These are phyloP conservation scores for Megastigmus dorsalis DNA, from an alignment of 2,888 invertebrate species.

Conservation along the genomic window DNA sequence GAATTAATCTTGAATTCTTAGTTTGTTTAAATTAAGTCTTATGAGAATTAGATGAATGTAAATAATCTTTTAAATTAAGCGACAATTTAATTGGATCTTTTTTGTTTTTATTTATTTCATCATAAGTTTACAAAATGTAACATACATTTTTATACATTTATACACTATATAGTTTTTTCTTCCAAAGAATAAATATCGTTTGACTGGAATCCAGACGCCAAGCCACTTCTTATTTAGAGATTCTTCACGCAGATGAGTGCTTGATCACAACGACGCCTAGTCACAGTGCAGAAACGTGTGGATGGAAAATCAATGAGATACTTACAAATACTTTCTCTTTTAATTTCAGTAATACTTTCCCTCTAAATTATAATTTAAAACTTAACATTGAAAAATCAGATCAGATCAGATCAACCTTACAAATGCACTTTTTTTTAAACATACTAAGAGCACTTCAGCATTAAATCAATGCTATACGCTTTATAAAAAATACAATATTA, in stretches of 20 bases:
- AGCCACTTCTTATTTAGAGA: slow-evolving; percentile 40
- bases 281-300: slow-evolving; percentile 24
- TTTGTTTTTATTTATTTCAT: slow-evolving; percentile 46
- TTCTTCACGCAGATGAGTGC: neutral
- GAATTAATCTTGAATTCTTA: too few species aligned
- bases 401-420: slow-evolving; percentile 40
- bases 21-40: too few species aligned
- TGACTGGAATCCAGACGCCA: slow-evolving; percentile 20
- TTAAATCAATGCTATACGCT: slow-evolving; percentile 54
- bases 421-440: slow-evolving; percentile 41
- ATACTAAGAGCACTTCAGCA: slow-evolving; percentile 61
- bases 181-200: slow-evolving; percentile 45
- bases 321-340: slow-evolving; percentile 40
- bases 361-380: slow-evolving; percentile 40
- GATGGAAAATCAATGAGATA: slow-evolving; percentile 36
- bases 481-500: slow-evolving; percentile 60
- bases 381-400: slow-evolving; percentile 36
- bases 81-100: too few species aligned
- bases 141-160: slow-evolving; percentile 55
- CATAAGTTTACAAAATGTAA: slow-evolving; percentile 52
- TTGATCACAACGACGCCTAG: slow-evolving; percentile 33
- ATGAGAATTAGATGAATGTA: too few species aligned
- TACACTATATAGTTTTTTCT: slow-evolving; percentile 42
- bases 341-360: slow-evolving; percentile 40
- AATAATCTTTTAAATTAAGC: too few species aligned